Evolutionary conservation across 2,888 invertebrate genomes (phyloP).

Genomic region (Vanessa cardui): DNA sequence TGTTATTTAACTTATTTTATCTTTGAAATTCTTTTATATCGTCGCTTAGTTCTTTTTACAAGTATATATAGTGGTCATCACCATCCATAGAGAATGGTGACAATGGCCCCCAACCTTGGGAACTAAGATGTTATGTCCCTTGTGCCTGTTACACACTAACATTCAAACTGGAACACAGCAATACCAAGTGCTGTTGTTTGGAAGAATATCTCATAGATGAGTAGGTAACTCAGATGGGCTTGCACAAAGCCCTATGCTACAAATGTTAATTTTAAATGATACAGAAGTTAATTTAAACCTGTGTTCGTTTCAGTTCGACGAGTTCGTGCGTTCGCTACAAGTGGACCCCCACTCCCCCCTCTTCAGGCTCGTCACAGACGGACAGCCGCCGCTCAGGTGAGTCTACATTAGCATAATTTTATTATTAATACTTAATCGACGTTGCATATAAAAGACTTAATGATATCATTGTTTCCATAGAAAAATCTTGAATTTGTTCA

Average conservation of each 20-base stretch:
- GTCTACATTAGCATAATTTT: constrained; percentile 21
- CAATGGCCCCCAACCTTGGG: no score
- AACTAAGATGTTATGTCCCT: no score
- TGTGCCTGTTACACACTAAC: no score
- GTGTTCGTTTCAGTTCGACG: constrained; percentile 87
- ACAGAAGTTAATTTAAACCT: constrained; percentile 5
- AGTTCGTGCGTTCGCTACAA: constrained; percentile 87
- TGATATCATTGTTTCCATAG: neutral
- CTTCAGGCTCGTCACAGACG: constrained; percentile 88
- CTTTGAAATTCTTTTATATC: neutral
- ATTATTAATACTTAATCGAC: constrained; percentile 4
- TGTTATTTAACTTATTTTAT: neutral
- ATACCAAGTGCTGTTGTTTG: no score
- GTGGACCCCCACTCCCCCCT: constrained; percentile 85
- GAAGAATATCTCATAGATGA: no score
- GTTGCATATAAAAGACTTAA: neutral
- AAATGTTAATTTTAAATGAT: neutral
- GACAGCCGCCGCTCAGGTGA: constrained; percentile 86
- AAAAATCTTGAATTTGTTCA: no score
- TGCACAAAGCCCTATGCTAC: no score
- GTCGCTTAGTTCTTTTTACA: no score
- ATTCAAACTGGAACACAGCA: no score
- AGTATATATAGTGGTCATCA: no score
- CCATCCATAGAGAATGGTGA: no score
- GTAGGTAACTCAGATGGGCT: no score